These are phyloP conservation scores for Tangachromis dhanisi DNA, from an alignment of 2,113 vertebrate genomes.

Conservation along the genomic window DNA sequence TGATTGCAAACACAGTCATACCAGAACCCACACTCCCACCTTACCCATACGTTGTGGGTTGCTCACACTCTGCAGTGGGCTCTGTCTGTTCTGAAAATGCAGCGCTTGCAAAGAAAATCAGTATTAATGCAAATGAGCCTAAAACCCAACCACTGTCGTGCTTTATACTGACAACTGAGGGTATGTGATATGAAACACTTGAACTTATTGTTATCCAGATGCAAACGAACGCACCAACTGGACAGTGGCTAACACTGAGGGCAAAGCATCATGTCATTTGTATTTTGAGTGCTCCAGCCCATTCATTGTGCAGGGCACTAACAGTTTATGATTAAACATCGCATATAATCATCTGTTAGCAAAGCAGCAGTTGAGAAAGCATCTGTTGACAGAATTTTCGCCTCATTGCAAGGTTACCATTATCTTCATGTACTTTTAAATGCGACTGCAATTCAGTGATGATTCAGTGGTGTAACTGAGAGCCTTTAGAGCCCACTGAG, in stretches of 20 bases:
- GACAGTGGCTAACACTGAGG: neutral
- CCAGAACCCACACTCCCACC: neutral
- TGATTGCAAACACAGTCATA: slow-evolving; percentile 34
- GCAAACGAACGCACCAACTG: neutral
- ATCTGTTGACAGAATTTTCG: neutral
- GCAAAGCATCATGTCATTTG: neutral
- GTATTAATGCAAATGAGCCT: neutral
- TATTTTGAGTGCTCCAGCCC: neutral
- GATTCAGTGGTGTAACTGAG: neutral
- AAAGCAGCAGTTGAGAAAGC: neutral
- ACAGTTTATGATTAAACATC: neutral
- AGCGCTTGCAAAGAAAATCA: neutral
- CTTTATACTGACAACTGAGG: neutral
- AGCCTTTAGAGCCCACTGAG: neutral
- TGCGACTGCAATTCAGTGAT: neutral
- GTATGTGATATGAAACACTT: neutral
- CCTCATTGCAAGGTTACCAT: neutral
- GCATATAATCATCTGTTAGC: neutral
- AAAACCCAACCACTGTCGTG: neutral
- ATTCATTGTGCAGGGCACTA: neutral
- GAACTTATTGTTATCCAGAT: neutral
- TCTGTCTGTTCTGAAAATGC: neutral
- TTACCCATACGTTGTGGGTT: neutral
- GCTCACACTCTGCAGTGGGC: neutral
- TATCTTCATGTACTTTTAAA: neutral